Conservation (phyloP, 1,140 invertebrate genomes). For the Lethrus apterus region DNA sequence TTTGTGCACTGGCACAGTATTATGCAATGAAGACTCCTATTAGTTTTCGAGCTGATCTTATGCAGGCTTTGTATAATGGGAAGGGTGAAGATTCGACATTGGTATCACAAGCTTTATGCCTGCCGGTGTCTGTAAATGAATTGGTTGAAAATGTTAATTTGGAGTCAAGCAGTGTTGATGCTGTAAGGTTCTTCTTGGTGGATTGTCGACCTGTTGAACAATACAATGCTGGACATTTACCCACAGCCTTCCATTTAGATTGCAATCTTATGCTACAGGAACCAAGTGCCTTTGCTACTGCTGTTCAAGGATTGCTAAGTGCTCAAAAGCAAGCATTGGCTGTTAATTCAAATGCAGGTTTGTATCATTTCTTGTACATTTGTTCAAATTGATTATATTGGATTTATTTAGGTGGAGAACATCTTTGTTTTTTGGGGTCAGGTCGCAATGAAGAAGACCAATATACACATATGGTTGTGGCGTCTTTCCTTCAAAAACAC, state of each 20-base stretch:
- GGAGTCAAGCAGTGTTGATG: conserved; percentile 42
- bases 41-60: conserved; percentile 74
- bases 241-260: conserved; percentile 96
- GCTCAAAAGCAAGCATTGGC: conserved; percentile 85
- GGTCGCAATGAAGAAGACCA: conserved; percentile 93
- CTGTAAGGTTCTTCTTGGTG: conserved; percentile 89
- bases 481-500: conserved; percentile 92
- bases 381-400: too few species aligned
- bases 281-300: conserved; percentile 86
- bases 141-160: conserved; percentile 64
- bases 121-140: conserved; percentile 86
- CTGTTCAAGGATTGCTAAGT: conserved; percentile 86
- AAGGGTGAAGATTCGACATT: conserved; percentile 41
- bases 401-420: conserved; percentile 60
- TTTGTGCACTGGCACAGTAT: conserved; percentile 92
- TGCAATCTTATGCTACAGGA: conserved; percentile 96
- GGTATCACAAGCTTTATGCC: conserved; percentile 84
- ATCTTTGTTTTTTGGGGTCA: conserved; percentile 95
- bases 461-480: conserved; percentile 97
- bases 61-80: conserved; percentile 43
- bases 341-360: conserved; percentile 77
- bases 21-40: conserved; percentile 87
- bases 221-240: conserved; percentile 93
- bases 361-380: too few species aligned
- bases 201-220: conserved; percentile 95